Evolutionary conservation across 2,888 invertebrate species (phyloP), one percentile per base, ranked within the genome.

Genomic region (Lasioglossum lativentre): DNA sequence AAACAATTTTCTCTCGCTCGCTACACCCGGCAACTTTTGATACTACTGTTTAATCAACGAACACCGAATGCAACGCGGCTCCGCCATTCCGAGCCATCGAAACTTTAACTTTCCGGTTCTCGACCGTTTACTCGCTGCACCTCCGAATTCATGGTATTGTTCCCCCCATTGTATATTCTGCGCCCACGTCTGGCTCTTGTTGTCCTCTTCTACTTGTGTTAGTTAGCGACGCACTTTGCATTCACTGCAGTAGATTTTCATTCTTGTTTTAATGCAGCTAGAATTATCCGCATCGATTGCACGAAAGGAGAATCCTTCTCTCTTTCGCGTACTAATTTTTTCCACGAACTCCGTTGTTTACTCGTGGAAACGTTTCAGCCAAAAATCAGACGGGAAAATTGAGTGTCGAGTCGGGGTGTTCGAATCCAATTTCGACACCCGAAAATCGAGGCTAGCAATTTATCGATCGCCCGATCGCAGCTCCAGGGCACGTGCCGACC

Each of bases 1-100:
- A 68, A 68, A 68, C 68, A 68, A 68, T 68, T 68, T 66, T 52
- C 52, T 34, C 66, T 34, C 66, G 66, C 66, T 30, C 30, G 34
- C 68, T 10, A 8, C 30, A 38, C 5, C 14, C 82, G 45, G 52
- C 56, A 59, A 77, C 68, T 68, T 38, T 8, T 34, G 68, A 23
- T 68, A 34, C 68, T 5, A 0, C 38, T 68, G 68, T 68, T 34
- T 34, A 68, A 38, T 68, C 68, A 38, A 23, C 68, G 68, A 68
- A 68, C 68, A 23, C 34, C 30, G 59, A 59, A 27, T 6, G 59
- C 59, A 30, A 14, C n/a, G n/a, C n/a, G 12, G 16, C 16, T 59
- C 30, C 59, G 14, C 27, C 59, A 16, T 59, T 2, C 30, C 16
- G 14, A 27, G 27, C 59, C 59, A 59, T 59, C 59, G 59, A 59